Evolutionary conservation across 2,888 invertebrate genomes (phyloP), one percentile per base, ranked within the genome.

Genomic region (Tyria jacobaeae): DNA sequence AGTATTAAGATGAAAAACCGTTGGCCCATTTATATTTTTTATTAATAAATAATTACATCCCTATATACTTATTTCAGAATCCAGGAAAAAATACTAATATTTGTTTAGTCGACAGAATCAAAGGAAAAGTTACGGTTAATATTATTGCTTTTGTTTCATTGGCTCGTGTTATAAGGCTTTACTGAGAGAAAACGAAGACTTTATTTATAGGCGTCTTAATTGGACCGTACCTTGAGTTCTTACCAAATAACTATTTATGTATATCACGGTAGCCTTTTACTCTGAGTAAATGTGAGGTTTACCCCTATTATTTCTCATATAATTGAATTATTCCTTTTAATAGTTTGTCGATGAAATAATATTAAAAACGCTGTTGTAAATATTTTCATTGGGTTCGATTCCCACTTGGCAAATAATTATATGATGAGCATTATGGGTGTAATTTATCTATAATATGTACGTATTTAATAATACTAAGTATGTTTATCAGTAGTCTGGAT

Each of bases 71-170:
- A 17, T 15, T 35, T 47, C 24, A 59, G 37, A 10, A 53, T 12
- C 47, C 10, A 37, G 14, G 24, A 47, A 21, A 27, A 25, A 34
- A 35, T 1, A 17, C 47, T 15, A 14, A 41, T 57, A 39, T 61
- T 48, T 6, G 34, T 37, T 35, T 21, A 17, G 39, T 48, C 10
- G 37, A 37, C 31, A 21, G 15, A 53, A 39, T 53, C 39, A 50
- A 57, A 62, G 41, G 49, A 34, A 55, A 60, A 54, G 53, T 39
- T 50, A 51, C 47, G 21, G 15, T 21, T 47, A 50, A 55, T 48
- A 59, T 52, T 56, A 56, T 21, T 63, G 50, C 52, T 63, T 49
- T 63, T 54, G 37, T 63, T 63, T 59, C 47, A 52, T 55, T 35
- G 35, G 34, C 31, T 27, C 35, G n/a, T 47, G 41, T 51, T 44